Evolutionary conservation across 2,113 vertebrate genomes (phyloP).

Genomic region (Mionectes macconnelli): DNA sequence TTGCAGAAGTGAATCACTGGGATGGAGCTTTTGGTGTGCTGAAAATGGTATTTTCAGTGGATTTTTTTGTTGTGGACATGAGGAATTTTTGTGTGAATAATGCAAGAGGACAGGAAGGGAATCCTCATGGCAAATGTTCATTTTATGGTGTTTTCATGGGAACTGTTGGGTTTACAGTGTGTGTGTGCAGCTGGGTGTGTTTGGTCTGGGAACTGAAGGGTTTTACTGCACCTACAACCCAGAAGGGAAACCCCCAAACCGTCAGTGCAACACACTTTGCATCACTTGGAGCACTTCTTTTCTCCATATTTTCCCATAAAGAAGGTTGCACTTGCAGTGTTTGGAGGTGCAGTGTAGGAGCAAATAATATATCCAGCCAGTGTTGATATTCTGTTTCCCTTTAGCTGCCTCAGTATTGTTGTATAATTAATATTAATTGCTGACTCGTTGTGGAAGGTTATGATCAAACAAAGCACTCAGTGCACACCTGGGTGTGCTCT

Average conservation of each 20-base stretch:
- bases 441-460: not conserved
- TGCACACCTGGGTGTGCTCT: not conserved
- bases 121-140: not conserved
- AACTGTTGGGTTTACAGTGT: not conserved
- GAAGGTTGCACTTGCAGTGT: not conserved
- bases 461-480: not conserved
- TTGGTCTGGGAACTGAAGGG: not conserved
- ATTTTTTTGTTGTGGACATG: rapidly evolving
- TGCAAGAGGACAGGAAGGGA: not conserved
- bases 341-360: not conserved
- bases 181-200: rapidly evolving
- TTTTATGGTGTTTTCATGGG: not conserved
- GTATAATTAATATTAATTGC: not conserved
- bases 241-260: too few relatives aligned
- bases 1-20: not conserved
- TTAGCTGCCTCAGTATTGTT: not conserved
- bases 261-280: not conserved
- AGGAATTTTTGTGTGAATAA: not conserved
- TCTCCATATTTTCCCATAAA: rapidly evolving
- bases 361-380: not conserved
- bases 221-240: too few relatives aligned
- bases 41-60: not conserved
- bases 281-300: not conserved
- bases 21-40: not conserved
- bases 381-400: not conserved